These are phyloP conservation scores for Lithophane socia DNA, from an alignment of 2,888 invertebrate species.

Conservation along the genomic window DNA sequence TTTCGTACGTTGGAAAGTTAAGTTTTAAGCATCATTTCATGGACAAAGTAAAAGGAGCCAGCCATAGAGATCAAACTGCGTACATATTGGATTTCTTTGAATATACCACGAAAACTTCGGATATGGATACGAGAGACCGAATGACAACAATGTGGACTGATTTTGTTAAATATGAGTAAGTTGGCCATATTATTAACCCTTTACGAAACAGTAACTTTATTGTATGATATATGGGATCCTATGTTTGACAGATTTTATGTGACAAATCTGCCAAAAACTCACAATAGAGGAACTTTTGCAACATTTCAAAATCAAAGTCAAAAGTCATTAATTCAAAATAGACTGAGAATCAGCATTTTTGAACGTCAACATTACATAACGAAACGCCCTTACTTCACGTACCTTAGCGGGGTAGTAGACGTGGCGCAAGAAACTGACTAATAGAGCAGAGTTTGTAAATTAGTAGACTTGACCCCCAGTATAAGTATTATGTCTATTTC, in stretches of 20 bases:
- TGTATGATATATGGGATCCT: too few species aligned
- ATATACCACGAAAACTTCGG: conserved; percentile 73
- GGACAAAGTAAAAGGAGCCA: conserved; percentile 83
- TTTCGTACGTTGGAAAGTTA: conserved; percentile 82
- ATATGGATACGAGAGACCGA: conserved; percentile 82
- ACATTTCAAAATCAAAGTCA: too few species aligned
- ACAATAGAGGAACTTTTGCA: too few species aligned
- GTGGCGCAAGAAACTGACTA: too few species aligned
- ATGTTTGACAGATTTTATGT: too few species aligned
- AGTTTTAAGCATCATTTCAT: conserved; percentile 81
- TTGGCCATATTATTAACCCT: too few species aligned
- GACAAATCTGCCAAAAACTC: too few species aligned
- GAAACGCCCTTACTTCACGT: too few species aligned
- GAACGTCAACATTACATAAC: too few species aligned
- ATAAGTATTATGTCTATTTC: neutral
- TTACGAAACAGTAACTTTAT: neutral
- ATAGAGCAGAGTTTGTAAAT: neutral
- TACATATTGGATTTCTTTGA: conserved; percentile 83
- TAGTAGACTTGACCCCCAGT: neutral
- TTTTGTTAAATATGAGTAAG: conserved; percentile 84
- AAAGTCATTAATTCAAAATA: too few species aligned
- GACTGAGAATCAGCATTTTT: too few species aligned
- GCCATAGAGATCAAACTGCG: conserved; percentile 85
- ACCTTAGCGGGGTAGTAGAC: too few species aligned
- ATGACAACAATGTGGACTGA: conserved; percentile 86